Base-by-base conservation (phyloP, 2,797 vertebrate species). In the Helicolenus hilgendorfi region DNA sequence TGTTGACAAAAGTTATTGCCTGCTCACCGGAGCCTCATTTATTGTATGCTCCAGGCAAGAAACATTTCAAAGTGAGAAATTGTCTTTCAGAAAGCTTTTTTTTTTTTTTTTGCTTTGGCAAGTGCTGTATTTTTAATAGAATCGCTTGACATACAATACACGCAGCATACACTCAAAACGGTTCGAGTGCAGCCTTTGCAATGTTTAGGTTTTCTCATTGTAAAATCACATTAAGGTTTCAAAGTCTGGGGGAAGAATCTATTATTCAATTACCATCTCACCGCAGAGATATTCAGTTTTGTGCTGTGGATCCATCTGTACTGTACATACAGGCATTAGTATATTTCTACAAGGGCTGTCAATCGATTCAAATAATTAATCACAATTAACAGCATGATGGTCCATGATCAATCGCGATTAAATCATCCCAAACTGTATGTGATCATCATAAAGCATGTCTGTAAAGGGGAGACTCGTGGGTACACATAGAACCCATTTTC, bases 21-120 rank as follows among this genome's bases (percentile, higher is more conserved):
- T 90, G 87, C 91, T 91, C 93, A 91, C 82, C 38, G 41, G 81
- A 90, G 85, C 88, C 90, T 95, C 92, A 84, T 96, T 94, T 94
- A 92, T 93, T 92, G 89, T 69, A 72, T 70, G 94, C 95, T 93
- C 24, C 89, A 92, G 95, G 94, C 94, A 83, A 93, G 76, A 91
- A 89, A 87, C 79, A 77, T 94, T 96, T 95, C 91, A 95, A 95
- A 95, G 92, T 81, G 77, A 94, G 84, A 91, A 91, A 87, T 62
- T 80, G 76, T 91, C 84, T 92, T 85, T 90, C 38, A 75, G 77
- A 86, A 85, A 80, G 5, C 13, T 70, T 67, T 80, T 14, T 72
- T 9, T 3, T 29, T n/a, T 79, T 38, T 58, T 35, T 67, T 82
- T 81, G 71, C 62, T 81, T 63, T 81, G 72, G 45, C 84, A 87